Evolutionary conservation across 2,888 invertebrate genomes (phyloP).

Genomic region (Oithona nana): DNA sequence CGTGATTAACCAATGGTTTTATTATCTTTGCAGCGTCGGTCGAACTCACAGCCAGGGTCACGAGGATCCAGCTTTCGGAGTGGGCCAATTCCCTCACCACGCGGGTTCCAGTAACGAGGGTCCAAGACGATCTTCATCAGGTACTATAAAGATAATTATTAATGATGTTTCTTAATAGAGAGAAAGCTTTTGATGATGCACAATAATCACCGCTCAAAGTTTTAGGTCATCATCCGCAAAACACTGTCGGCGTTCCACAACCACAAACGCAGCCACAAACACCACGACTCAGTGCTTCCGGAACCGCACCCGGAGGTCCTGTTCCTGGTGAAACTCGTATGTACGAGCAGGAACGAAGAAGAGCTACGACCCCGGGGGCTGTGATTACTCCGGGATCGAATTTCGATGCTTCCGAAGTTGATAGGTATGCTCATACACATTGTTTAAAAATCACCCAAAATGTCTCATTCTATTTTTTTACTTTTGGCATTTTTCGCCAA

Average conservation of each 20-base stretch:
- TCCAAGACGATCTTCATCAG: not conserved
- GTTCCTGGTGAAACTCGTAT: not conserved
- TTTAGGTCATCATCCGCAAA: not conserved
- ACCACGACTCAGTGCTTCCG: not conserved
- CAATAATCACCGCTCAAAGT: too few species aligned
- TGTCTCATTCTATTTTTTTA: too few species aligned
- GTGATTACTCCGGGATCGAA: not conserved
- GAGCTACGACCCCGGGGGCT: not conserved
- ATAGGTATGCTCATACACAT: not conserved
- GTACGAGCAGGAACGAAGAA: not conserved
- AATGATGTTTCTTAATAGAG: not conserved
- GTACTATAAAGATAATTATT: not conserved
- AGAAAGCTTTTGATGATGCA: too few species aligned
- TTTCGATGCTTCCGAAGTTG: conserved; percentile 6
- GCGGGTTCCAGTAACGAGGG: conserved; percentile 1
- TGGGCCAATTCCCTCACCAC: conserved; percentile 7
- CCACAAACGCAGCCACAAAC: too few species aligned
- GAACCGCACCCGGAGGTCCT: not conserved
- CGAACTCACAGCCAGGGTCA: conserved; percentile 6
- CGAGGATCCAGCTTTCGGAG: conserved; percentile 13
- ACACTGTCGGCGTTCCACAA: too few species aligned
- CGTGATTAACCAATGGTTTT: not conserved
- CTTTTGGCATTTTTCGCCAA: too few species aligned
- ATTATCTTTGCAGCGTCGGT: not conserved
- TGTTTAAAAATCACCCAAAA: too few species aligned